phyloP scores from a whole-genome alignment of 1,140 invertebrate species.

The Aphis craccivora region DNA sequence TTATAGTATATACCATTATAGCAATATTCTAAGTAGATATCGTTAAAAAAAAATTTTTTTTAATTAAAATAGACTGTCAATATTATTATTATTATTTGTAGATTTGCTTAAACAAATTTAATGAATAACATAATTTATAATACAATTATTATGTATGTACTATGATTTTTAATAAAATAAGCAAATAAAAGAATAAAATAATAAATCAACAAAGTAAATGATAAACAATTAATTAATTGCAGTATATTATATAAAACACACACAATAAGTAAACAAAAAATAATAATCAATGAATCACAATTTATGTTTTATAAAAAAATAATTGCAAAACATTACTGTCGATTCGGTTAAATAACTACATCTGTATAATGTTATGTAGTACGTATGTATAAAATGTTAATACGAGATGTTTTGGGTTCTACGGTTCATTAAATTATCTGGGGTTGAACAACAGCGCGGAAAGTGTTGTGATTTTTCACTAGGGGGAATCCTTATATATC shows the following conservation, averaged over 20 bases:
- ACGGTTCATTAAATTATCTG: conserved; percentile 38
- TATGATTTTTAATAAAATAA: too few species aligned
- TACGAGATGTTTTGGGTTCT: conserved; percentile 40
- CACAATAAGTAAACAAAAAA: not conserved
- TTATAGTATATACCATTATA: too few species aligned
- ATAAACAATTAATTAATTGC: not conserved
- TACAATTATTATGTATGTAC: too few species aligned
- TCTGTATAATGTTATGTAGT: not conserved
- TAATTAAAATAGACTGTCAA: not conserved
- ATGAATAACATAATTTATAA: not conserved
- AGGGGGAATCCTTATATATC: conserved; percentile 52
- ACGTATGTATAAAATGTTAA: not conserved
- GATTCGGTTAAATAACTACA: not conserved
- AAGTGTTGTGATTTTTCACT: conserved; percentile 33
- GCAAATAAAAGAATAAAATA: too few species aligned
- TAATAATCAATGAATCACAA: not conserved
- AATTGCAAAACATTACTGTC: not conserved
- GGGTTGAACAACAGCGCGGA: not conserved
- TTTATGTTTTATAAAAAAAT: not conserved
- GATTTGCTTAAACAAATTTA: not conserved
- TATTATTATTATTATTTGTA: not conserved
- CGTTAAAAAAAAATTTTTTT: not conserved
- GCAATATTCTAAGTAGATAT: not conserved
- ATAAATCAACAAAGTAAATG: not conserved
- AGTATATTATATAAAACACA: not conserved